Evolutionary conservation across 2,888 invertebrate species (phyloP).

Genomic region (Agrypnus murinus): DNA sequence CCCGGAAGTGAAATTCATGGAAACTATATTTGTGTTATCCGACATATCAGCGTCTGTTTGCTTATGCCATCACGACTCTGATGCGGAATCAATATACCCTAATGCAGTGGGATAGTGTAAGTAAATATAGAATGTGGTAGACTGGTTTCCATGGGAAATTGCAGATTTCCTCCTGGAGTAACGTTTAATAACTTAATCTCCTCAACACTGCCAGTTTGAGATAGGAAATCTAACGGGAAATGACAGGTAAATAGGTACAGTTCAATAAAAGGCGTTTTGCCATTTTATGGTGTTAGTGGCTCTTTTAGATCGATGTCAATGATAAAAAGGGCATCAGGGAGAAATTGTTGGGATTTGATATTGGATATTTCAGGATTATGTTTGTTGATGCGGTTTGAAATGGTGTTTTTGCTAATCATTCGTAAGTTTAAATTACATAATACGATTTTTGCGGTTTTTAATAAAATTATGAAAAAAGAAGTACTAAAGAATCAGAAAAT

Average conservation of each 20-base stretch:
- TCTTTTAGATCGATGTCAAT: slow-evolving; percentile 6
- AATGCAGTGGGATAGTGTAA: slow-evolving; percentile 23
- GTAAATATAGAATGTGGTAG: slow-evolving; percentile 32
- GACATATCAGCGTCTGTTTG: slow-evolving; percentile 33
- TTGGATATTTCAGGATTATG: no score
- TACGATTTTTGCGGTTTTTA: no score
- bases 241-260: slow-evolving; percentile 17
- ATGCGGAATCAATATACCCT: slow-evolving; percentile 42
- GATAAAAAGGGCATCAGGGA: no score
- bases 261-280: not conserved
- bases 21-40: slow-evolving; percentile 28
- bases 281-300: slow-evolving; percentile 2
- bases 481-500: no score
- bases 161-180: slow-evolving; percentile 36
- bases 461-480: no score
- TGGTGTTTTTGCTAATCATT: no score
- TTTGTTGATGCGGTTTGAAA: no score
- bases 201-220: not conserved
- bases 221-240: slow-evolving; percentile 28
- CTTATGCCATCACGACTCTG: slow-evolving; percentile 38
- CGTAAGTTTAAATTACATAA: no score
- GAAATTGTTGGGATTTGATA: no score
- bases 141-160: slow-evolving; percentile 40
- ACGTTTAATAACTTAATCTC: slow-evolving; percentile 45
- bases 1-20: slow-evolving; percentile 19